phyloP scores from a whole-genome alignment of 1,140 invertebrate genomes.

The Papilio polyxenes region DNA sequence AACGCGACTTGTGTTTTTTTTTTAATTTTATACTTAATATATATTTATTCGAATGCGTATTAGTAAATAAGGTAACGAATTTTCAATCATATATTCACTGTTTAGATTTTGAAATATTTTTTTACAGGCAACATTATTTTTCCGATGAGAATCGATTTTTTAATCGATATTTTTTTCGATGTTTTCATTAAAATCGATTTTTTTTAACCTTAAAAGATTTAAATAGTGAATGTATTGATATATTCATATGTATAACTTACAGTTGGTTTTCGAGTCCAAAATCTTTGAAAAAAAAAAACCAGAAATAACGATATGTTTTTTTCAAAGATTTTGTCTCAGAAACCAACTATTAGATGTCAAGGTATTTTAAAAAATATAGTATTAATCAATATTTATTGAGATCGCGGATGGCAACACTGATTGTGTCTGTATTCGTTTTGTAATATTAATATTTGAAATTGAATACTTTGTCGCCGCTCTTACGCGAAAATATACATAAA shows the following conservation, averaged over 20 bases:
- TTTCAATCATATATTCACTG: conserved; percentile 6
- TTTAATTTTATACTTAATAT: conserved; percentile 78
- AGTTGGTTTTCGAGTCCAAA: too few relatives aligned
- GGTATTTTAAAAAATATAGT: conserved; percentile 61
- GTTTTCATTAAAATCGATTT: not conserved
- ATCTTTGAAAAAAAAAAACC: too few relatives aligned
- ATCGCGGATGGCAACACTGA: conserved; percentile 51
- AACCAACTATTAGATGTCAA: conserved; percentile 51
- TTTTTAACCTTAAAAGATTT: not conserved
- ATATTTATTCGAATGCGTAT: conserved; percentile 76
- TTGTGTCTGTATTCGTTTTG: not conserved
- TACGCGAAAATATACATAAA: not conserved
- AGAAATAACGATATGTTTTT: too few relatives aligned
- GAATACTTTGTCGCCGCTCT: conserved; percentile 11
- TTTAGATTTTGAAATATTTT: not conserved
- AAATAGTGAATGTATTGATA: conserved; percentile 40
- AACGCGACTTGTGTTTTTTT: conserved; percentile 73
- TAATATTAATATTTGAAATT: not conserved
- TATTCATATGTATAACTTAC: conserved; percentile 58
- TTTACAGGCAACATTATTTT: not conserved
- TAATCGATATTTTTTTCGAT: conserved; percentile 7
- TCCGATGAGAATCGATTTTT: not conserved
- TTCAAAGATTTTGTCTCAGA: too few relatives aligned
- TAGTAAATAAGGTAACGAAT: conserved; percentile 49
- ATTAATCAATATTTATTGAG: conserved; percentile 67